Evolutionary conservation across 2,888 invertebrate genomes (phyloP).

Genomic region (Acanthoscelides obtectus): DNA sequence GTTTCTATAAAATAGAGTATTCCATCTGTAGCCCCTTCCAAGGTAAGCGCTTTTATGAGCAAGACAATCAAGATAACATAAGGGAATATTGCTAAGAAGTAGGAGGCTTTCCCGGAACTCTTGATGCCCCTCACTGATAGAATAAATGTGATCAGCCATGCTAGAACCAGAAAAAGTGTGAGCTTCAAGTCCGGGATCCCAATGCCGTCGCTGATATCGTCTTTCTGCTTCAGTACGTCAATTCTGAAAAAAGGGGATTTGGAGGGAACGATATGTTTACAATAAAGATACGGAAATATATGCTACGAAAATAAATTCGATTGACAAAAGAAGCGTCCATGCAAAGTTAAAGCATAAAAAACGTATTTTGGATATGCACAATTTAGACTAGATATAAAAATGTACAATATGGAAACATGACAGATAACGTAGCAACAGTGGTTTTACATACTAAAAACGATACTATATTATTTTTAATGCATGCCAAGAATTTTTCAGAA

Average conservation of each 20-base stretch:
- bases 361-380: no score
- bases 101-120: constrained; percentile 77
- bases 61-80: constrained; percentile 73
- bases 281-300: no score
- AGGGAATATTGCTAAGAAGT: constrained; percentile 86
- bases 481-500: no score
- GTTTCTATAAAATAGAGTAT: constrained; percentile 76
- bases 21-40: constrained; percentile 69
- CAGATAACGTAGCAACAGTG: no score
- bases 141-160: constrained; percentile 66
- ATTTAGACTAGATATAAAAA: no score
- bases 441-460: no score
- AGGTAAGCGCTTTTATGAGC: constrained; percentile 60
- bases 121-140: constrained; percentile 70
- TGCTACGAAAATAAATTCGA: no score
- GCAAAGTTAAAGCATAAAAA: no score
- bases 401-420: no score
- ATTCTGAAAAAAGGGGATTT: constrained; percentile 44
- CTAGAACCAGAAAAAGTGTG: constrained; percentile 58
- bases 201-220: constrained; percentile 47
- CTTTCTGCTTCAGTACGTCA: constrained; percentile 51
- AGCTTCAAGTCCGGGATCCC: constrained; percentile 64
- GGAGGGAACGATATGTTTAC: no score
- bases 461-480: no score
- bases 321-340: no score